phyloP scores from a whole-genome alignment of 2,113 vertebrate species.

The Eulemur rufifrons region DNA sequence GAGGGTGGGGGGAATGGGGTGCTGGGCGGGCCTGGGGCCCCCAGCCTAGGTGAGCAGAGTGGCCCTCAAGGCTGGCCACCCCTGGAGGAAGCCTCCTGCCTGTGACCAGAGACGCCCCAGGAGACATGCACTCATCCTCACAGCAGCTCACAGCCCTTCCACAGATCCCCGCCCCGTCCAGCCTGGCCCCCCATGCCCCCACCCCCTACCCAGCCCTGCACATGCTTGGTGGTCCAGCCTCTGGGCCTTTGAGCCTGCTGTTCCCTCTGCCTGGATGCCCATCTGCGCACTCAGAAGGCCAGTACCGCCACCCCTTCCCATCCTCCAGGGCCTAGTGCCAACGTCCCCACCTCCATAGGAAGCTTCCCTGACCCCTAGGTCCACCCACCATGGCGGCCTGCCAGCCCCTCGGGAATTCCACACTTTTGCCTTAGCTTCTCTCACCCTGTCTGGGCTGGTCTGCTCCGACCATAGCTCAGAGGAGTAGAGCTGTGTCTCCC shows the following conservation, averaged over 20 bases:
- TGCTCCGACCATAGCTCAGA: too few species aligned
- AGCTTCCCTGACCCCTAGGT: background rate
- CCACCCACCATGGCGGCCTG: too few species aligned
- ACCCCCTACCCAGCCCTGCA: background rate
- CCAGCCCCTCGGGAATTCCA: background rate
- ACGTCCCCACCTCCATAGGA: background rate
- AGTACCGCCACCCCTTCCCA: background rate
- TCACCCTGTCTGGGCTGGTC: background rate
- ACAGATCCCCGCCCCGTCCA: background rate
- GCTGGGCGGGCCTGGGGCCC: background rate
- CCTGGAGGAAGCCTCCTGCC: background rate
- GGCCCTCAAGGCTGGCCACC: background rate
- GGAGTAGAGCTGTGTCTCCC: fast-evolving
- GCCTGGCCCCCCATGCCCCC: background rate
- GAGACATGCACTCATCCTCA: background rate
- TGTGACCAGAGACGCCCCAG: background rate
- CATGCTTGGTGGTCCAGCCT: background rate
- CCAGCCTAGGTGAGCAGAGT: background rate
- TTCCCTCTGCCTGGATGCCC: background rate
- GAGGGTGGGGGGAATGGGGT: background rate
- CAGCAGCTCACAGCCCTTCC: background rate
- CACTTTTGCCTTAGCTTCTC: too few species aligned
- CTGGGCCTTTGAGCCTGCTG: background rate
- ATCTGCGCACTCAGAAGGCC: background rate
- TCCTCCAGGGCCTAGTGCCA: background rate